phyloP scores from a whole-genome alignment of 1,140 invertebrate genomes.

The Coenobita brevimanus region DNA sequence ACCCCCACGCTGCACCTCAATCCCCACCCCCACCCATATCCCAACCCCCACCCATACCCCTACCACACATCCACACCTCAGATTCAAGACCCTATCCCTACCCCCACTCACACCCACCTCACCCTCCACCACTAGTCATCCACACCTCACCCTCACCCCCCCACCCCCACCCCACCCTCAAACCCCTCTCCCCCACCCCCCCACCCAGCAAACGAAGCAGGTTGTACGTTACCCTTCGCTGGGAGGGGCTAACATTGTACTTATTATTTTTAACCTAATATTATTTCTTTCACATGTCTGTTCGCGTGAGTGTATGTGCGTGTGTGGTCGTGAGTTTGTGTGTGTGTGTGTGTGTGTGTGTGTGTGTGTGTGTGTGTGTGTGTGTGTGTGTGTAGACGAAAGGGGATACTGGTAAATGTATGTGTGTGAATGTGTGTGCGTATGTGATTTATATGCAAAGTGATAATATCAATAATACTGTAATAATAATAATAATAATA shows the following conservation, averaged over 20 bases:
- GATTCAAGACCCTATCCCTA: background rate
- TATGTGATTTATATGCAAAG: too few relatives aligned
- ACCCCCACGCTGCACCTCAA: too few relatives aligned
- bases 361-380: background rate
- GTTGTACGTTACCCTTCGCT: too few relatives aligned
- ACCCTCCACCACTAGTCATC: background rate
- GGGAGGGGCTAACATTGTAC: too few relatives aligned
- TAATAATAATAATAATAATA: too few relatives aligned
- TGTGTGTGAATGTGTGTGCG: background rate
- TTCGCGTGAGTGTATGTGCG: background rate
- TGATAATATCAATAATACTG: too few relatives aligned
- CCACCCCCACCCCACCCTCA: background rate
- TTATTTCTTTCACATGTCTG: background rate
- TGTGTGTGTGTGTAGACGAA: background rate
- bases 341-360: background rate
- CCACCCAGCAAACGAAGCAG: too few relatives aligned
- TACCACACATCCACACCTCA: too few relatives aligned
- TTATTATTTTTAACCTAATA: too few relatives aligned
- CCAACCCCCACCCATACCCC: too few relatives aligned
- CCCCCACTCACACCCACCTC: background rate
- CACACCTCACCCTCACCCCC: background rate
- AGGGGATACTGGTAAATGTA: too few relatives aligned
- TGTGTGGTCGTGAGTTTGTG: background rate
- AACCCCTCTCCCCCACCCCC: background rate
- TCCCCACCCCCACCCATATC: too few relatives aligned